Percentiles rank a stretch among this genome's conserved stretches.
These are phyloP conservation scores for Acanthurus lineatus DNA, from an alignment of 2,797 vertebrate species.

Conservation along the genomic window DNA sequence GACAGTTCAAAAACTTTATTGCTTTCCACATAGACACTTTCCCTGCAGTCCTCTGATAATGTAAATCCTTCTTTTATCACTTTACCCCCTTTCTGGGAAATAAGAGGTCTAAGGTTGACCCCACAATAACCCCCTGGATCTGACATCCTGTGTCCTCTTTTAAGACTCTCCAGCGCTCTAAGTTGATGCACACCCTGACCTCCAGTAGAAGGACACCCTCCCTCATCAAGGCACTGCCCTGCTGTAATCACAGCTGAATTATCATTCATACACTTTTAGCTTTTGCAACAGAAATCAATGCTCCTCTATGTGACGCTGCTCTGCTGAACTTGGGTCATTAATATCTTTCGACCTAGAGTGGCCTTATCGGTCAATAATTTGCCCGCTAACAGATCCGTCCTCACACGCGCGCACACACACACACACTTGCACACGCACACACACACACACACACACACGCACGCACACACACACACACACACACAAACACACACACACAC, in stretches of 20 bases:
- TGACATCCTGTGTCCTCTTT: neutral
- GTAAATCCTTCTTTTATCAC: constrained; percentile 17
- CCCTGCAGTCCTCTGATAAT: neutral
- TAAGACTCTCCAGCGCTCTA: constrained; percentile 6
- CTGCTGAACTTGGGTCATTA: constrained; percentile 15
- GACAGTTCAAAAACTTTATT: neutral
- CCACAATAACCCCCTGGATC: constrained; percentile 27
- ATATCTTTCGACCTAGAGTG: constrained; percentile 25
- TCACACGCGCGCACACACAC: neutral
- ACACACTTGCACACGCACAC: constrained; percentile 18
- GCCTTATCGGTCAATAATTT: constrained; percentile 41
- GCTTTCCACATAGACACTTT: neutral
- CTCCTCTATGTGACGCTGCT: constrained; percentile 1
- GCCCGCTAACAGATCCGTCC: neutral
- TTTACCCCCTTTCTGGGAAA: neutral
- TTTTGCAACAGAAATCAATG: neutral
- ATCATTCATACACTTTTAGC: neutral
- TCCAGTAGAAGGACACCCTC: constrained; percentile 7
- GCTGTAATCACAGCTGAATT: neutral
- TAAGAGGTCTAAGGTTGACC: constrained; percentile 28
- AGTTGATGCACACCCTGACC: constrained; percentile 40
- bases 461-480: constrained; percentile 9
- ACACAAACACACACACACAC: neutral
- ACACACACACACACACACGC: no score
- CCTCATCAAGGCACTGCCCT: neutral